These are phyloP conservation scores for Dryobates pubescens DNA, from an alignment of 2,797 vertebrate genomes.

Conservation along the genomic window DNA sequence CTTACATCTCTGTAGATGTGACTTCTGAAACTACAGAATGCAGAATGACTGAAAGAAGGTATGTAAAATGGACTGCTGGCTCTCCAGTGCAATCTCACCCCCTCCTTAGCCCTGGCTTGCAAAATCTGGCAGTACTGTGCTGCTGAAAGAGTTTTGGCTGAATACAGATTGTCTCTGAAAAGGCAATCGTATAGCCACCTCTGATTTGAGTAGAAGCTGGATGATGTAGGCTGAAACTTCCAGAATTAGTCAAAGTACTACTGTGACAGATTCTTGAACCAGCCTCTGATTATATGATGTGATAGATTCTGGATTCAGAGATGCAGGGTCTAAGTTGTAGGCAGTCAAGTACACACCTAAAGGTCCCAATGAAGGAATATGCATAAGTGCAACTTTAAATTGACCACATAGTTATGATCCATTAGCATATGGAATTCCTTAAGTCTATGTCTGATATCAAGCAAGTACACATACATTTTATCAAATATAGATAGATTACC, in stretches of 20 bases:
- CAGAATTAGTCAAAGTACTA: neutral
- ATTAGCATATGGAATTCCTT: neutral
- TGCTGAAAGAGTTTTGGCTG: neutral
- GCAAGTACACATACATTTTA: neutral
- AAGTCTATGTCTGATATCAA: neutral
- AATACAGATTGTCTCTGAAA: neutral
- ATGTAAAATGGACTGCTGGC: neutral
- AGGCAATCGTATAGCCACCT: rapidly evolving
- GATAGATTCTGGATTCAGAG: neutral
- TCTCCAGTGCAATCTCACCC: neutral
- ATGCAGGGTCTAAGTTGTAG: neutral
- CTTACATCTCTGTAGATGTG: neutral
- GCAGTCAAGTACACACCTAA: neutral
- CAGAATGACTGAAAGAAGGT: neutral
- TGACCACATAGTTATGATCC: neutral
- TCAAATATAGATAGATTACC: neutral
- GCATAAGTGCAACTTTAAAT: neutral
- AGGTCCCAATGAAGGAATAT: neutral
- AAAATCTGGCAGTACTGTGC: neutral
- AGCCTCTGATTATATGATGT: neutral
- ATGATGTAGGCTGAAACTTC: neutral
- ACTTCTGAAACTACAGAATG: neutral
- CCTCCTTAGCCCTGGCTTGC: neutral
- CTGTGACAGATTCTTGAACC: neutral
- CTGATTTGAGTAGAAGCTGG: neutral